Base-by-base conservation (phyloP, 2,888 invertebrate genomes). In the Eustalomyia histrio region DNA sequence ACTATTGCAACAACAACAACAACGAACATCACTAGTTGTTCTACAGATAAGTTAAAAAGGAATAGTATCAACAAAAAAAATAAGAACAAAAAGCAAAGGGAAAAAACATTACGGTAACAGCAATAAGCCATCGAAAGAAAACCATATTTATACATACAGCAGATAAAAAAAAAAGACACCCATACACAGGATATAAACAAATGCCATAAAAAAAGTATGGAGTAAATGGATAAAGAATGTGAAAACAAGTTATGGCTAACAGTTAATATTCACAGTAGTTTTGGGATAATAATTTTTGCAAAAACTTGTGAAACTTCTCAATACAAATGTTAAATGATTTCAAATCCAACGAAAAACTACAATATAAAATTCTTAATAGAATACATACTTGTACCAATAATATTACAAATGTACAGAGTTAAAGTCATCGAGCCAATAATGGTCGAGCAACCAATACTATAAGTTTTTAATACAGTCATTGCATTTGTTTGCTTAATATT, bases 121-220 rank as follows among this genome's bases (percentile, higher is more conserved):
- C 43, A 47, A 47, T 47, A 47, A 47, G 43, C 43, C n/a, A 47
- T 47, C n/a, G 43, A 47, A 47, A 5, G 43, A n/a, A 47, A 39
- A 14, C 43, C n/a, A 47, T 47, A n/a, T 47, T 7, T 29, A 29
- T 39, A 47, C 43, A 29, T 29, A n/a, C n/a, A 6, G n/a, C 43
- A 47, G 14, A 47, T n/a, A 39, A 10, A 8, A 4, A 47, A 39
- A 10, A 8, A 4, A 47, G n/a, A 47, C n/a, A 47, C 14, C 43
- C 14, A n/a, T 14, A 47, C 43, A 47, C n/a, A 5, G 29, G 7
- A 47, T 47, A 47, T 6, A n/a, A n/a, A 47, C 43, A n/a, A 47
- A 39, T 39, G 4, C 43, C 43, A n/a, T 47, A 47, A 47, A 47
- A 12, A 39, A 14, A 12, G 35, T 47, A n/a, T n/a, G 43, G 12